Evolutionary conservation across 2,888 invertebrate genomes (phyloP).

Genomic region (Parasteatoda lunata): DNA sequence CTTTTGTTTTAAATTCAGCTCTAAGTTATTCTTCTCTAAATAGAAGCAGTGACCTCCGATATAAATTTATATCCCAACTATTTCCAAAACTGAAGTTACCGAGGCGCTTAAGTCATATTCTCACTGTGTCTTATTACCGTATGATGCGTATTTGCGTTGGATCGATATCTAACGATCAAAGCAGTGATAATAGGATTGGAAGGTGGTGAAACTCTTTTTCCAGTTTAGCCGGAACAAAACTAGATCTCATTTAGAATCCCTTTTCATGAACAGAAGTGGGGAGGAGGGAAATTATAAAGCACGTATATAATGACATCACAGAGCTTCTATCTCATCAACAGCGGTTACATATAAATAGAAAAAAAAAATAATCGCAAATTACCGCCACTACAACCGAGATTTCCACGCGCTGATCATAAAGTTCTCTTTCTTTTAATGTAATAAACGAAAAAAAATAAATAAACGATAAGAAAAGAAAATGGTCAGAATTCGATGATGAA

Average conservation of each 20-base stretch:
- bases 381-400: slow-evolving; percentile 40
- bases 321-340: slow-evolving; percentile 11
- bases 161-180: too few species aligned
- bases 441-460: slow-evolving; percentile 46
- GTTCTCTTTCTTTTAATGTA: slow-evolving; percentile 63
- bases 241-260: background rate
- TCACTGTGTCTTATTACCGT: too few species aligned
- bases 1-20: too few species aligned
- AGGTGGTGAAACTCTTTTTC: background rate
- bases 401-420: slow-evolving; percentile 49
- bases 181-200: background rate
- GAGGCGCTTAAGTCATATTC: too few species aligned
- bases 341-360: slow-evolving; percentile 6
- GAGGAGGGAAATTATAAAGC: slow-evolving; percentile 43
- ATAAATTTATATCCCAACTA: too few species aligned
- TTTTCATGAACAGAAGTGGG: background rate
- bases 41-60: too few species aligned
- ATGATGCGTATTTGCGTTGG: too few species aligned
- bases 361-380: slow-evolving; percentile 51
- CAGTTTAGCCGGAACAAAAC: background rate
- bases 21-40: too few species aligned
- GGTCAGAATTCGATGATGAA: background rate
- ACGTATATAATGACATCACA: slow-evolving; percentile 54
- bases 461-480: background rate
- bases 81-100: too few species aligned